phyloP scores from a whole-genome alignment of 1,140 invertebrate species.

The Hyles euphorbiae region DNA sequence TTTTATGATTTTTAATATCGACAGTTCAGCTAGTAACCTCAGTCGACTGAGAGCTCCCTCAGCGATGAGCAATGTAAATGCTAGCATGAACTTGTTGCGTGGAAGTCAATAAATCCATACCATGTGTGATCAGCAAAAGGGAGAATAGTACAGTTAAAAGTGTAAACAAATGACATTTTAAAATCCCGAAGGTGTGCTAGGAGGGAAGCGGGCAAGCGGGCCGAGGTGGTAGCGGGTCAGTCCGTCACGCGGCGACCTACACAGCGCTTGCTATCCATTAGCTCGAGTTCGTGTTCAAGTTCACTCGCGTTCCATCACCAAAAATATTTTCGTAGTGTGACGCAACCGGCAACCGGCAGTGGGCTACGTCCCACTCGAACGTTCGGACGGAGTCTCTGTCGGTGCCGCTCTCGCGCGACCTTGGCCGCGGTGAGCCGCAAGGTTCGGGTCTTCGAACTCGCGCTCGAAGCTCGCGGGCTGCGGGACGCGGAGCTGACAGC shows the following conservation, averaged over 20 bases:
- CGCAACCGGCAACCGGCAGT: constrained; percentile 66
- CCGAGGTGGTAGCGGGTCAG: constrained; percentile 59
- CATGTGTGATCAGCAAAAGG: too few species aligned
- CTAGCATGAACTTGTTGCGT: too few species aligned
- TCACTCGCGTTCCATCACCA: constrained; percentile 73
- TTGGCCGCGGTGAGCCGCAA: constrained; percentile 74
- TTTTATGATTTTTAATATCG: too few species aligned
- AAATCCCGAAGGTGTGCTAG: constrained; percentile 42
- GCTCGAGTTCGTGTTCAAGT: constrained; percentile 72
- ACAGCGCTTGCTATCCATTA: constrained; percentile 66
- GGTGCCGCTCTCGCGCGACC: constrained; percentile 69
- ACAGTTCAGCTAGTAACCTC: too few species aligned
- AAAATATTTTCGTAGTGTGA: constrained; percentile 74
- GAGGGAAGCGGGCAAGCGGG: constrained; percentile 46
- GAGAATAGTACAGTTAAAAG: too few species aligned
- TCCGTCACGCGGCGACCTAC: constrained; percentile 68
- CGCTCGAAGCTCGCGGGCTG: constrained; percentile 39
- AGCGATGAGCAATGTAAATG: too few species aligned
- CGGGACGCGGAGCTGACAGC: constrained; percentile 42
- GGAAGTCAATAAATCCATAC: too few species aligned
- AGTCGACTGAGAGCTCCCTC: too few species aligned
- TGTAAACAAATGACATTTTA: neutral
- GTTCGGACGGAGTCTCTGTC: constrained; percentile 41
- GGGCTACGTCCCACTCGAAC: constrained; percentile 59
- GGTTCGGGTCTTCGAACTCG: constrained; percentile 76